phyloP scores from a whole-genome alignment of 2,113 vertebrate genomes.

The Podarcis muralis region DNA sequence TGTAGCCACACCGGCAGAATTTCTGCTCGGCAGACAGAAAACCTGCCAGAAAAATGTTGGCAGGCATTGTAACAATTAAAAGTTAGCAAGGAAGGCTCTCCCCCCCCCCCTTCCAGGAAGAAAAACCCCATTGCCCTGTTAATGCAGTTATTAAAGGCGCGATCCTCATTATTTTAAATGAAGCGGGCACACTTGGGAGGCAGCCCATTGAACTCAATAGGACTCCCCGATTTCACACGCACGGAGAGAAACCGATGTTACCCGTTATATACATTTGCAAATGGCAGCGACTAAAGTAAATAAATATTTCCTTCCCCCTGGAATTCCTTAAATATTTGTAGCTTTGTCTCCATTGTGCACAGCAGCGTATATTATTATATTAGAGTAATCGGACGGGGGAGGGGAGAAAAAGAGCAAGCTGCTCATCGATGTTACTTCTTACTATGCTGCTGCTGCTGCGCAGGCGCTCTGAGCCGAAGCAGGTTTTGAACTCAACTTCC shows the following conservation, averaged over 20 bases:
- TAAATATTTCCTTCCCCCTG: background rate
- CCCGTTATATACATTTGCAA: background rate
- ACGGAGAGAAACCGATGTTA: too few species aligned
- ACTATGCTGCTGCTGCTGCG: background rate
- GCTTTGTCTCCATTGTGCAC: background rate
- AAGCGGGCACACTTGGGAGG: background rate
- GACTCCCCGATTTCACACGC: background rate
- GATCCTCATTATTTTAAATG: background rate
- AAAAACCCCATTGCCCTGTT: background rate
- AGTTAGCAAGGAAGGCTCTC: background rate
- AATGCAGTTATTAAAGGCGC: background rate
- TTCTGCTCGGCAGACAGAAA: background rate
- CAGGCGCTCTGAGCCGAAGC: accelerated
- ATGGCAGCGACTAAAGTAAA: background rate
- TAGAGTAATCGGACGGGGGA: background rate
- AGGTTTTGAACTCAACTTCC: background rate
- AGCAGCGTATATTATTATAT: too few species aligned
- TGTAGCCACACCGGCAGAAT: background rate
- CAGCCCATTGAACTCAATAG: background rate
- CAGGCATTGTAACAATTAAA: background rate
- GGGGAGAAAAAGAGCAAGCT: background rate
- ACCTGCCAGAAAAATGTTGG: background rate
- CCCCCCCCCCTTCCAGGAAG: too few species aligned
- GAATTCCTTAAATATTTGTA: background rate
- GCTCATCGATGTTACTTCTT: background rate